Evolutionary conservation across 2,797 vertebrate species (phyloP).

Genomic region (Hypotaenidia okinawae): DNA sequence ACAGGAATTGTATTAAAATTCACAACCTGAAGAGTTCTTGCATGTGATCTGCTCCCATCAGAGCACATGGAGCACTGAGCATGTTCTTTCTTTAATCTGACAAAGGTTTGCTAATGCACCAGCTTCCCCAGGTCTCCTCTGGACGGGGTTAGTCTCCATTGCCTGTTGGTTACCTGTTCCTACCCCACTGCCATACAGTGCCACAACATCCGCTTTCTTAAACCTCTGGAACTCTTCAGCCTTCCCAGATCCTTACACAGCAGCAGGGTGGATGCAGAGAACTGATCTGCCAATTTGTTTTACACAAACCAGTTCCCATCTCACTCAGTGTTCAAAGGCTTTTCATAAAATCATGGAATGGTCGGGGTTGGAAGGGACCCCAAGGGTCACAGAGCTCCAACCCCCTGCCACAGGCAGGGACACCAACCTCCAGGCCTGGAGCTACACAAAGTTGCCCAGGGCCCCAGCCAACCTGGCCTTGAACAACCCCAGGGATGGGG

Average conservation of each 20-base stretch:
- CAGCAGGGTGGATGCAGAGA: not conserved
- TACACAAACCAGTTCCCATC: not conserved
- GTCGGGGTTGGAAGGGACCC: no score
- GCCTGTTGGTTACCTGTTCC: not conserved
- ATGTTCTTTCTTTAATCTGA: not conserved
- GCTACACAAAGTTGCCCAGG: no score
- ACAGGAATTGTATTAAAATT: not conserved
- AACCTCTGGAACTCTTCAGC: not conserved
- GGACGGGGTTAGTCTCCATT: not conserved
- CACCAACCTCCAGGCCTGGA: no score
- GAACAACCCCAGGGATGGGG: no score
- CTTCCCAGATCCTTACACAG: not conserved
- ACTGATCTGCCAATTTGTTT: not conserved
- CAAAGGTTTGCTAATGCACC: not conserved
- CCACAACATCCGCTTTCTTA: not conserved
- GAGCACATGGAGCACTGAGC: not conserved
- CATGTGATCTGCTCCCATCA: not conserved
- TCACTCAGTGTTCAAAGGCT: constrained; percentile 5
- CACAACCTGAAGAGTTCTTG: not conserved
- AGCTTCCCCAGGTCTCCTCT: not conserved
- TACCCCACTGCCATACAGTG: not conserved
- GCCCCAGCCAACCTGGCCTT: no score
- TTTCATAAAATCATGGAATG: no score
- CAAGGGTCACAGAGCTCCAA: no score
- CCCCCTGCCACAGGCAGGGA: no score